Evolutionary conservation across 2,113 vertebrate genomes (phyloP).

Genomic region (Ploceus nigricollis): DNA sequence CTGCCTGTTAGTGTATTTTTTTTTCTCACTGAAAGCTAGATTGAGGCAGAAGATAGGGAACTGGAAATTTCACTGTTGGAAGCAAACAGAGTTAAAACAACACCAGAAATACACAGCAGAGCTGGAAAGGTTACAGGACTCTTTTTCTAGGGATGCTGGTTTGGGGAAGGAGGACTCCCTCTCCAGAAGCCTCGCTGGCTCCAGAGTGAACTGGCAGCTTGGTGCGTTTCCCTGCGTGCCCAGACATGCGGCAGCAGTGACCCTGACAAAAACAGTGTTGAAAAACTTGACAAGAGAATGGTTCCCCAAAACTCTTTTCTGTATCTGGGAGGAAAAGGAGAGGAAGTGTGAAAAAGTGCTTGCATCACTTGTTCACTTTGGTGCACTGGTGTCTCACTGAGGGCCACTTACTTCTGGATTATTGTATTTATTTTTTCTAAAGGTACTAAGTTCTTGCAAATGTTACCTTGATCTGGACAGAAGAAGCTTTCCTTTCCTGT

Average conservation of each 20-base stretch:
- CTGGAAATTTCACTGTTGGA: not conserved
- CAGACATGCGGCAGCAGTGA: not conserved
- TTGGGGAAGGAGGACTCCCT: not conserved
- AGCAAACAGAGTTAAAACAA: not conserved
- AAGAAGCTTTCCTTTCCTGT: not conserved
- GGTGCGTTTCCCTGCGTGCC: not conserved
- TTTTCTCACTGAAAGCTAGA: not conserved
- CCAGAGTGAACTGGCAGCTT: not conserved
- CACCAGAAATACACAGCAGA: not conserved
- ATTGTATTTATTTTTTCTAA: not conserved
- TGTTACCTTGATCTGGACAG: not conserved
- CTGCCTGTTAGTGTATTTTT: not conserved
- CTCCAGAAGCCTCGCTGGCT: not conserved
- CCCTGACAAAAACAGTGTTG: not conserved
- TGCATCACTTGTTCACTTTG: not conserved
- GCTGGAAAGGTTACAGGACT: not conserved
- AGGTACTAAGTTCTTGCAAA: not conserved
- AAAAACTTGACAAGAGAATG: not conserved
- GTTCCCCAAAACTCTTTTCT: not conserved
- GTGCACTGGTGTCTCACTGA: not conserved
- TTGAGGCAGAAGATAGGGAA: not conserved
- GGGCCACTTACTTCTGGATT: not conserved
- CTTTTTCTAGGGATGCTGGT: not conserved
- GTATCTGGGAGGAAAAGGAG: not conserved
- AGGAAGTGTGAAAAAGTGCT: not conserved